Conservation (phyloP, 2,113 vertebrate genomes). For the Nettapus auritus region DNA sequence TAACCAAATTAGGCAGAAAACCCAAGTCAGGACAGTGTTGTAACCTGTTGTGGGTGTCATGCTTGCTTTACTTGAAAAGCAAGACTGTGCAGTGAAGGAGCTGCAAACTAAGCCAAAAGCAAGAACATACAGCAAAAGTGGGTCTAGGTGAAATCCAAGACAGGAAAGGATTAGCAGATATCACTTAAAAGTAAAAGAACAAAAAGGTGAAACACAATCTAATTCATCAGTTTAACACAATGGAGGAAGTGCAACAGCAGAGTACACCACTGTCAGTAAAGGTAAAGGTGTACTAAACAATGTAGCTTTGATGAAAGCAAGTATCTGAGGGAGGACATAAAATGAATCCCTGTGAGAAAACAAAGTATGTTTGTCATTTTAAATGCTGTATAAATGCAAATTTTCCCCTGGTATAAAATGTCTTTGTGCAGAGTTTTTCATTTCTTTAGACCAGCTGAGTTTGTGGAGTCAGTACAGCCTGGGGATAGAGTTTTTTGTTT, state of each 20-base stretch:
- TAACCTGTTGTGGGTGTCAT: not conserved
- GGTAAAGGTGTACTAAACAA: not conserved
- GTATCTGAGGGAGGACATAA: not conserved
- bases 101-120: conserved; percentile 1
- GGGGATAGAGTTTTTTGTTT: not conserved
- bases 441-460: not conserved
- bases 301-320: not conserved
- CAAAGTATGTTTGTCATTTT: not conserved
- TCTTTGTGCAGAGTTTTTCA: not conserved
- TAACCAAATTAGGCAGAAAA: conserved; percentile 17
- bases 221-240: not conserved
- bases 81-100: not conserved
- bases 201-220: not conserved
- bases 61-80: conserved; percentile 37
- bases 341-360: not conserved
- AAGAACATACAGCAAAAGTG: not conserved
- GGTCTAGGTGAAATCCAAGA: not conserved
- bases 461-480: not conserved
- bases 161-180: not conserved
- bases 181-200: not conserved
- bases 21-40: not conserved
- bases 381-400: not conserved
- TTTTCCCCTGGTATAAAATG: not conserved
- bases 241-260: not conserved
- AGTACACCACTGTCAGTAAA: not conserved